phyloP scores from a whole-genome alignment of 35 echinoderm and acorn worm genomes.

The Lytechinus variegatus region DNA sequence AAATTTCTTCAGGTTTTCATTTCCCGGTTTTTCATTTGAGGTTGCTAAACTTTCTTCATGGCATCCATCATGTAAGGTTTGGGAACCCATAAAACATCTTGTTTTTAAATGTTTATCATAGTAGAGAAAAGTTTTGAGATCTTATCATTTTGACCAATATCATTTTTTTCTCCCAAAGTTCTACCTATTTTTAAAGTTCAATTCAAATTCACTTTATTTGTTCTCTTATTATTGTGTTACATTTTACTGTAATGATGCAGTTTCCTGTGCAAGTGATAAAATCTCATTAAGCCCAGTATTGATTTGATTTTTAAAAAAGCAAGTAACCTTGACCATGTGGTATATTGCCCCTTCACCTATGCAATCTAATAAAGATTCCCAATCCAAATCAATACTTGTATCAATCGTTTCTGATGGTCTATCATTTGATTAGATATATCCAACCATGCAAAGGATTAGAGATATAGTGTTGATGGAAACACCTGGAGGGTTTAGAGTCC shows the following conservation, averaged over 20 bases:
- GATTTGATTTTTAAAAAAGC: not conserved
- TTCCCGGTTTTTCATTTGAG: no score
- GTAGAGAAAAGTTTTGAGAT: not conserved
- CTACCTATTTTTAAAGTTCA: no score
- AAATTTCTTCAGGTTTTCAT: not conserved
- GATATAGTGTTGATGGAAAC: not conserved
- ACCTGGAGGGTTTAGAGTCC: not conserved
- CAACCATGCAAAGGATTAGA: not conserved
- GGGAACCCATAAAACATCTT: not conserved
- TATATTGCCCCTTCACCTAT: not conserved
- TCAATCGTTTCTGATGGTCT: not conserved
- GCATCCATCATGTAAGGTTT: no score
- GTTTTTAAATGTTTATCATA: not conserved
- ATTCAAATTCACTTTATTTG: not conserved
- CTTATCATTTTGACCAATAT: not conserved
- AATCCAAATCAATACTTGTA: not conserved
- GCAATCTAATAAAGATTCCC: not conserved
- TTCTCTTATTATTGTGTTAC: not conserved
- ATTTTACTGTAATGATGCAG: not conserved
- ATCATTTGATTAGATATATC: not conserved
- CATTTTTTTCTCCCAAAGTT: no score
- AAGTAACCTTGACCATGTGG: not conserved
- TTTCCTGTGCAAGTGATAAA: not conserved
- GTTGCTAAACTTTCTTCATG: no score
- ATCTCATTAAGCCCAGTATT: not conserved